phyloP scores from a whole-genome alignment of 2,888 invertebrate species.

The Diadegma fenestrale region DNA sequence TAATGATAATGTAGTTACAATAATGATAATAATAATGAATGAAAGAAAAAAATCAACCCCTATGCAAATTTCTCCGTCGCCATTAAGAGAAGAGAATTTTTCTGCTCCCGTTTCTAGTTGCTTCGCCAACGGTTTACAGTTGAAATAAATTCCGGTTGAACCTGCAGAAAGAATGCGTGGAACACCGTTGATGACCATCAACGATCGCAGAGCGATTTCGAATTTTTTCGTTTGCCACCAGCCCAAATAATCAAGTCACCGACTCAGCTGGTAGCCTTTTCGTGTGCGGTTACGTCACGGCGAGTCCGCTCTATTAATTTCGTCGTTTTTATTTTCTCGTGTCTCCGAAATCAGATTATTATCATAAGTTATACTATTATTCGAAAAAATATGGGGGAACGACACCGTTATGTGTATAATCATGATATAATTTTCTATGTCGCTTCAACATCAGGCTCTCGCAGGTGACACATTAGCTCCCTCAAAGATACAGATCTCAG shows the following conservation, averaged over 20 bases:
- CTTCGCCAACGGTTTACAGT: background rate
- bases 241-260: constrained; percentile 51
- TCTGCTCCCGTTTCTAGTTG: background rate
- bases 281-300: constrained; percentile 36
- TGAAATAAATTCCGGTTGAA: constrained; percentile 12
- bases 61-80: constrained; percentile 82
- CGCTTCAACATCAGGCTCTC: constrained; percentile 38
- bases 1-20: constrained; percentile 8
- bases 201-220: constrained; percentile 52
- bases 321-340: constrained; percentile 13
- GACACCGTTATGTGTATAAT: constrained; percentile 3
- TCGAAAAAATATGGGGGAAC: background rate
- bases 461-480: constrained; percentile 63
- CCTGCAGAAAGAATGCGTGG: constrained; percentile 9
- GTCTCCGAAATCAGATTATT: constrained; percentile 18
- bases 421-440: background rate
- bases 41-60: constrained; percentile 70
- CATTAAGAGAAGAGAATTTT: constrained; percentile 51
- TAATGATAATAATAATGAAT: constrained; percentile 44
- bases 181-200: constrained; percentile 48
- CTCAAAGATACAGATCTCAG: constrained; percentile 60
- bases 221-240: constrained; percentile 56
- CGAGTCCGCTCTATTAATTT: constrained; percentile 51
- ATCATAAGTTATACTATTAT: constrained; percentile 33
- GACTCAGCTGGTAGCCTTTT: constrained; percentile 36